Evolutionary conservation across 1,140 invertebrate genomes (phyloP), one percentile per base, ranked within the genome.

Genomic region (Eulimnadia texana): DNA sequence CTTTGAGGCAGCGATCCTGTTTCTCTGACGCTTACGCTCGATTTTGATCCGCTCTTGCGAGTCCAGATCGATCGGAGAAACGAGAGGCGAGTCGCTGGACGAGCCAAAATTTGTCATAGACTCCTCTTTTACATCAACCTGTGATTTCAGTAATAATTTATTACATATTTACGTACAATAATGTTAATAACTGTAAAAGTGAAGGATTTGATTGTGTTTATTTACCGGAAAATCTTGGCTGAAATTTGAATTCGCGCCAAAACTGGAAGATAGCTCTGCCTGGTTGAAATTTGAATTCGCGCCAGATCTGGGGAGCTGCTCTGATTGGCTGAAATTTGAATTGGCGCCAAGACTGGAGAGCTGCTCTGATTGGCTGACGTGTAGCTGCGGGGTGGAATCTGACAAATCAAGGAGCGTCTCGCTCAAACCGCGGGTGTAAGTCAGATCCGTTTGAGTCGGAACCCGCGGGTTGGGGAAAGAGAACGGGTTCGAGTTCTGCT

Each of bases 1-100:
- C 70, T 98, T 98, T 29, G 91, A 91, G 0, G 95, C 95, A 3
- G 95, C 95, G n/a, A 98, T 81, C 60, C 95, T 80, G 74, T 99
- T 98, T 60, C 95, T 80, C 66, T 93, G 90, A 22, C 94, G 72
- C 73, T 99, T 99, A 22, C 94, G 79, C 71, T 98, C 95, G 27
- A 98, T 71, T 72, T 98, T 98, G 65, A 96, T 93, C 67, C 82
- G 81, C 72, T 98, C 94, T 72, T 98, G 93, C 47, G 81, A 82
- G 70, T 92, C 92, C 93, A 98, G 95, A 73, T 98, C 85, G 58
- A 98, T 95, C 3, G 93, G 93, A 2, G 89, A 93, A 65, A 93
- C 78, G 25, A 72, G 73, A 3, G 62, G 62, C 9, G 62, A 60
- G 50, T 47, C 50, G 25, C 53, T 58, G 13, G 59, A 25, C 16